phyloP scores from a whole-genome alignment of 2,888 invertebrate species.

The Agrotis clavis region DNA sequence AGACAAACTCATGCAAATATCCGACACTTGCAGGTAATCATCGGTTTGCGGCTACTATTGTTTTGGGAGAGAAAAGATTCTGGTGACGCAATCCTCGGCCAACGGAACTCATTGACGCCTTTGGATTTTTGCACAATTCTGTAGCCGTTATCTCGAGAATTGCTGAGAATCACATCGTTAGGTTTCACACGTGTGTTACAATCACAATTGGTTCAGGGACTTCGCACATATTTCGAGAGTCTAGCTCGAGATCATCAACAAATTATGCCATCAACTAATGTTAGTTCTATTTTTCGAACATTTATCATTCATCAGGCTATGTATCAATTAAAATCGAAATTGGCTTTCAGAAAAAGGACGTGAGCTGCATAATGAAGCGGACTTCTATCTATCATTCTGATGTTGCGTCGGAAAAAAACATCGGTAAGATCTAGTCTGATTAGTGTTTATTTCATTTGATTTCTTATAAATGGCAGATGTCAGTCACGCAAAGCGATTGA shows the following conservation, averaged over 20 bases:
- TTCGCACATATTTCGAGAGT: constrained; percentile 35
- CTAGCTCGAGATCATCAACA: constrained; percentile 30
- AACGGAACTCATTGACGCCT: constrained; percentile 57
- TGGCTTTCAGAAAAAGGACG: constrained; percentile 20
- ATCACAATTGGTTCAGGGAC: constrained; percentile 48
- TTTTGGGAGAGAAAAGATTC: constrained; percentile 78
- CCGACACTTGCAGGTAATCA: constrained; percentile 81
- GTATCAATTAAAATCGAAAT: constrained; percentile 33
- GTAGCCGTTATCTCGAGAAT: constrained; percentile 35
- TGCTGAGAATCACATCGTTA: constrained; percentile 22
- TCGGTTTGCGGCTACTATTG: constrained; percentile 77
- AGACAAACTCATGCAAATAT: constrained; percentile 83
- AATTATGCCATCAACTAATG: constrained; percentile 39
- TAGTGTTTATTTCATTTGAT: constrained; percentile 74
- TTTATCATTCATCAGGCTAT: constrained; percentile 26
- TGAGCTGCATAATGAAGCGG: constrained; percentile 37
- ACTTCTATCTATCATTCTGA: constrained; percentile 43
- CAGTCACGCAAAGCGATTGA: constrained; percentile 73
- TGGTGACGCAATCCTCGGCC: constrained; percentile 69
- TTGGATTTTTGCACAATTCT: constrained; percentile 48
- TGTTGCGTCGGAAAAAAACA: constrained; percentile 47
- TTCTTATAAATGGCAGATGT: constrained; percentile 77
- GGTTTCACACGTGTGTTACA: constrained; percentile 33
- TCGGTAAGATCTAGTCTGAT: constrained; percentile 60
- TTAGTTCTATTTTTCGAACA: constrained; percentile 11